phyloP scores from a whole-genome alignment of 2,888 invertebrate species.

The Podabrus alpinus region DNA sequence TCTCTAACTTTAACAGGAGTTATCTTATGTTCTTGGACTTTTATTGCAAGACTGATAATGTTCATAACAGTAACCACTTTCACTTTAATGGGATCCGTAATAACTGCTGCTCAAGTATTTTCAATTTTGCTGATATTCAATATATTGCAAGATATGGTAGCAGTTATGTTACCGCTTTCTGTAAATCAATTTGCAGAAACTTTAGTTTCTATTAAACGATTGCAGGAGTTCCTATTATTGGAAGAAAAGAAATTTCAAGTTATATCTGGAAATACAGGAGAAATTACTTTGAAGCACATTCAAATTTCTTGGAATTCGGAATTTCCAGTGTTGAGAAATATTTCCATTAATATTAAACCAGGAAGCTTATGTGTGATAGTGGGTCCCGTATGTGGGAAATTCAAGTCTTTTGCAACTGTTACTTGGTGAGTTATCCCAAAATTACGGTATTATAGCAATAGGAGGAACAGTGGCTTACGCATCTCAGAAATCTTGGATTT shows the following conservation, averaged over 20 bases:
- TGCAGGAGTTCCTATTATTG: constrained; percentile 61
- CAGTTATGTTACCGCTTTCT: neutral
- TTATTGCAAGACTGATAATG: neutral
- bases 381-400: constrained; percentile 84
- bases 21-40: neutral
- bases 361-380: constrained; percentile 74
- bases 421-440: constrained; percentile 60
- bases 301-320: constrained; percentile 44
- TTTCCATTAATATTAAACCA: constrained; percentile 54
- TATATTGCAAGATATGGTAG: neutral
- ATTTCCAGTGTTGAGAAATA: constrained; percentile 45
- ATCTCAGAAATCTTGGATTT: constrained; percentile 71
- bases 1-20: neutral
- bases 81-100: neutral
- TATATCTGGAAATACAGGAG: constrained; percentile 20
- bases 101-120: neutral
- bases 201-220: constrained; percentile 58
- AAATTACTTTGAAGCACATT: constrained; percentile 39
- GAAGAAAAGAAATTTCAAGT: constrained; percentile 58
- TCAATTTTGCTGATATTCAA: neutral
- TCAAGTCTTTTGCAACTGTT: constrained; percentile 62
- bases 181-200: constrained; percentile 58
- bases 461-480: constrained; percentile 64
- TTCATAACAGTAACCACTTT: neutral
- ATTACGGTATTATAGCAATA: constrained; percentile 58